Conservation (phyloP, 2,888 invertebrate genomes). For the Campoplex nolae region DNA sequence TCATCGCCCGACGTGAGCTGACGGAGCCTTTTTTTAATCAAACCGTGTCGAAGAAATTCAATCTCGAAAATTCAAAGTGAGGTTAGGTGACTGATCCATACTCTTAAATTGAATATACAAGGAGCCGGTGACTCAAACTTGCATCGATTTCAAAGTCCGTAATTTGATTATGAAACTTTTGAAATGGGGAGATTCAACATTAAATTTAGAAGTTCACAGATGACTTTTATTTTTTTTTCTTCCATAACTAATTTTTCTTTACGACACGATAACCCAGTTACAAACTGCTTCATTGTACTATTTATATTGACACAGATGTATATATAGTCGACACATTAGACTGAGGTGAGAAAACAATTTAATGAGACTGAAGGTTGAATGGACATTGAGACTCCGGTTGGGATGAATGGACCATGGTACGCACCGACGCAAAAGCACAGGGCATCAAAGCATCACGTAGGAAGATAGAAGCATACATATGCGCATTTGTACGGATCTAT, state of each 20-base stretch:
- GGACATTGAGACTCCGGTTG: conserved; percentile 67
- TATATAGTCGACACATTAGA: not conserved
- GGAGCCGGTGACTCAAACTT: not conserved
- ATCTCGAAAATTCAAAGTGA: too few relatives aligned
- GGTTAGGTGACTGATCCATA: too few relatives aligned
- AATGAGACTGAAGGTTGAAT: conserved; percentile 66
- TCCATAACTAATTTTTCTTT: conserved; percentile 27
- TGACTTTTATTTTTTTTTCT: too few relatives aligned
- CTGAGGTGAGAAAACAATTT: conserved; percentile 55
- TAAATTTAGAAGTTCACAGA: too few relatives aligned
- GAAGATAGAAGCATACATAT: conserved; percentile 1
- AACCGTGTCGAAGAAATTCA: too few relatives aligned
- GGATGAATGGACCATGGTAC: conserved; percentile 57
- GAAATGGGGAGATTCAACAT: not conserved
- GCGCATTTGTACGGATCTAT: not conserved
- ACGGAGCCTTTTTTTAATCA: too few relatives aligned
- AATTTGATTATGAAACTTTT: not conserved
- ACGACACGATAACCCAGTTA: conserved; percentile 57
- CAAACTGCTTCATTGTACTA: not conserved
- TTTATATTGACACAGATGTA: not conserved
- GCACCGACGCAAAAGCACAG: conserved; percentile 31
- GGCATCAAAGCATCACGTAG: conserved; percentile 11
- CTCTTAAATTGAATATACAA: too few relatives aligned
- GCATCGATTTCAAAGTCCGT: not conserved
- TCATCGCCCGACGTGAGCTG: too few relatives aligned